A percentile compares a stretch with the other conserved stretches of the same genome.
phyloP scores from a whole-genome alignment of 2,888 invertebrate genomes.

The Aelia acuminata region DNA sequence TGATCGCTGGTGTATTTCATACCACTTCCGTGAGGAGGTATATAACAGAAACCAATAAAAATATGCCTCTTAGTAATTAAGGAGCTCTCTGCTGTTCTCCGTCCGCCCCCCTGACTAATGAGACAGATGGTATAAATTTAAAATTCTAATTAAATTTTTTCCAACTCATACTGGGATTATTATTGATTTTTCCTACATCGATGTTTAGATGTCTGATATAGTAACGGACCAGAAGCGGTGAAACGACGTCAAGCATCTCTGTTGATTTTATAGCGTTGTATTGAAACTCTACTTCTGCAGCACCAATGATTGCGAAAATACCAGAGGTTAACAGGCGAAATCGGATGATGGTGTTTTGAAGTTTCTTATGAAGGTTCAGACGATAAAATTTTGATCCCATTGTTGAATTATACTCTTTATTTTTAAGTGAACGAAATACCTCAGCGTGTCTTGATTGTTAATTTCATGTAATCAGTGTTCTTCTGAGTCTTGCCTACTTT shows the following conservation, averaged over 20 bases:
- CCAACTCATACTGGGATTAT: no score
- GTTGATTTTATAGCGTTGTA: neutral
- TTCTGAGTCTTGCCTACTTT: neutral
- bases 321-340: neutral
- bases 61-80: no score
- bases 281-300: neutral
- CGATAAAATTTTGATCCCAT: neutral
- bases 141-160: no score
- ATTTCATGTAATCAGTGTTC: neutral
- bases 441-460: neutral
- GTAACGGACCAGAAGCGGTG: neutral
- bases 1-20: no score
- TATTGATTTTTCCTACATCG: slow-evolving; percentile 3
- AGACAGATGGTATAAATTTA: no score
- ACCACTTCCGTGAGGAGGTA: no score
- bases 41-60: no score
- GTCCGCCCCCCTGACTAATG: no score
- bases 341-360: neutral
- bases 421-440: neutral
- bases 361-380: neutral
- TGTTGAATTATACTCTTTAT: neutral
- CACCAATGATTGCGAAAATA: neutral
- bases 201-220: neutral
- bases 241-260: neutral
- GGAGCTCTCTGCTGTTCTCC: no score